Evolutionary conservation across 2,113 vertebrate species (phyloP), one percentile per base, ranked within the genome.

Genomic region (Sporophila hypoxantha): DNA sequence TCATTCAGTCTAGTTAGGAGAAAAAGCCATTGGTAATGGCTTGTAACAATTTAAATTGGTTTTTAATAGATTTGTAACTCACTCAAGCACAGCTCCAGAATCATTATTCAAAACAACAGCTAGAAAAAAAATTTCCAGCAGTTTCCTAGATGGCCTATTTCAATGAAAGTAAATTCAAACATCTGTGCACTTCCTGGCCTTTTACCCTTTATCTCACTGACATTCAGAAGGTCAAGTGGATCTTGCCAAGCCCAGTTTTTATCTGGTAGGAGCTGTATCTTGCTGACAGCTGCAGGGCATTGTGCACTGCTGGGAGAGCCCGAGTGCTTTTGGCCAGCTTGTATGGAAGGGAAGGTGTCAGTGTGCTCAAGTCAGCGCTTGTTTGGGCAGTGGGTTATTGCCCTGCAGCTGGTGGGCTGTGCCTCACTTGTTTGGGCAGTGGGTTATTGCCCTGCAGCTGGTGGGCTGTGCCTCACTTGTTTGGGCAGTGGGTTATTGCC

Each of bases 221-320:
- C 88, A 81, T 93, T 81, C 52, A 49, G 47, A 80, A 91, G 85
- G 91, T 84, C 88, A 55, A 62, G 82, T 55, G 66, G 60, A 19
- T 81, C 32, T 65, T 17, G 69, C 79, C 73, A 30, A 89, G 55
- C 65, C 65, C 44, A 18, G 73, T 71, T 76, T 74, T 76, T 85
- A 30, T 80, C 82, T 30, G 25, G 41, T 22, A 36, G 60, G 64
- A 56, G 73, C 53, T 17, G 44, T 37, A 52, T 39, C 32, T 27
- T 15, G 66, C 79, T 68, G 76, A 41, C 61, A 76, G 68, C 65
- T n/a, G 26, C 0, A 0, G 46, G 18, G 55, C 8, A 0, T 49
- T n/a, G 32, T 12, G 49, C 9, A 20, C 76, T 42, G 50, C 16
- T 49, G 82, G 56, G 37, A 79, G 49, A 77, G 64, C 59, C 16